These are phyloP conservation scores for Scartelaos histophorus DNA, from an alignment of 2,113 vertebrate species.

Conservation along the genomic window DNA sequence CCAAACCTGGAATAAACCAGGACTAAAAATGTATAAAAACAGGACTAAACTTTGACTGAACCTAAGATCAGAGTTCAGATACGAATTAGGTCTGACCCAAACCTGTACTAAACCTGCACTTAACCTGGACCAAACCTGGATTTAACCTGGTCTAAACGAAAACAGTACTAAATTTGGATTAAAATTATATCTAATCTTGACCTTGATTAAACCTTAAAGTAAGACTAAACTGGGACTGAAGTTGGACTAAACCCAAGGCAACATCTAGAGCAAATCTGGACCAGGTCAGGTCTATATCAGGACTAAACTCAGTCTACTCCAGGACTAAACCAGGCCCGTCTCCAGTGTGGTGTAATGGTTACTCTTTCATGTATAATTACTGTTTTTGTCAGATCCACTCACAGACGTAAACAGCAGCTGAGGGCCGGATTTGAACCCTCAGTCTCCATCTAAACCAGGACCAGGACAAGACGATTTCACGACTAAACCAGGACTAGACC, in stretches of 20 bases:
- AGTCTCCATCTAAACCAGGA: not conserved
- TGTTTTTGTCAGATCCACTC: not conserved
- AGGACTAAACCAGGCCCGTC: too few relatives aligned
- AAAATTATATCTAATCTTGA: not conserved
- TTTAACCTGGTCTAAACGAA: too few relatives aligned
- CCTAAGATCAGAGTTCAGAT: too few relatives aligned
- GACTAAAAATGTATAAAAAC: too few relatives aligned
- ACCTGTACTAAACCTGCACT: too few relatives aligned
- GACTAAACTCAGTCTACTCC: too few relatives aligned
- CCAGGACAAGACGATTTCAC: not conserved
- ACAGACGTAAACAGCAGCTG: constrained; percentile 9
- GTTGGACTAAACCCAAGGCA: not conserved
- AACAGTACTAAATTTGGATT: not conserved
- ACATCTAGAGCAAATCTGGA: not conserved
- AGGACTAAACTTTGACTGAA: too few relatives aligned
- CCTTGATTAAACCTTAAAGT: too few relatives aligned
- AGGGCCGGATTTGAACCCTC: not conserved
- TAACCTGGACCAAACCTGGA: too few relatives aligned
- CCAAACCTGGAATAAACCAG: too few relatives aligned
- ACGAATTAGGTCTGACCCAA: too few relatives aligned
- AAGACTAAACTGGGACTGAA: not conserved
- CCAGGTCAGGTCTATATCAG: not conserved
- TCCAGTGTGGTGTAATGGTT: not conserved
- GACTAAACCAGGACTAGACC: not conserved
- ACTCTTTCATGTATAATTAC: not conserved